Evolutionary conservation across 2,888 invertebrate species (phyloP).

Genomic region (Cylloceria caligata): DNA sequence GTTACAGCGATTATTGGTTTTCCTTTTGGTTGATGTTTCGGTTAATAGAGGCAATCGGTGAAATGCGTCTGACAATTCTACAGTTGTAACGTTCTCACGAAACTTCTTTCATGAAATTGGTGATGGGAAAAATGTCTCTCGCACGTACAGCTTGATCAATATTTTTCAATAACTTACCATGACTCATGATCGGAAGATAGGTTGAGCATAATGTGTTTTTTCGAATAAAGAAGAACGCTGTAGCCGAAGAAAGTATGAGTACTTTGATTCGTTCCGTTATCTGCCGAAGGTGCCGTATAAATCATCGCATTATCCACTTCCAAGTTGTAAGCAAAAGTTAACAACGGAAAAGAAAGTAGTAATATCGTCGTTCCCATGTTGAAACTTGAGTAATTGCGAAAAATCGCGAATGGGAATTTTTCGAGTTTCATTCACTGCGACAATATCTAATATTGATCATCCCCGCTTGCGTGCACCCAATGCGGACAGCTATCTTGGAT

Average conservation of each 20-base stretch:
- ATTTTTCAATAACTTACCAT: slow-evolving; percentile 42
- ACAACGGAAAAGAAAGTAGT: slow-evolving; percentile 34
- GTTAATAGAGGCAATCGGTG: too few relatives aligned
- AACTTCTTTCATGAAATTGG: too few relatives aligned
- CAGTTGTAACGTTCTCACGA: too few relatives aligned
- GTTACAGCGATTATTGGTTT: too few relatives aligned
- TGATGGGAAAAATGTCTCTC: too few relatives aligned
- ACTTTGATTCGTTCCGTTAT: background rate
- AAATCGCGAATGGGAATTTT: background rate
- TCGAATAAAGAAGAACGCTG: slow-evolving; percentile 70
- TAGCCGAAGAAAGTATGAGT: slow-evolving; percentile 75
- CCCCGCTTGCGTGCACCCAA: background rate
- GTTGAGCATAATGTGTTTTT: slow-evolving; percentile 8
- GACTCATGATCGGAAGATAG: slow-evolving; percentile 40
- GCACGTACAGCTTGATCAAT: background rate
- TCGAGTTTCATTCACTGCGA: background rate
- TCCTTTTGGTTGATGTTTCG: too few relatives aligned
- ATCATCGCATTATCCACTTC: slow-evolving; percentile 69
- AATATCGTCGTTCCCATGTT: slow-evolving; percentile 38
- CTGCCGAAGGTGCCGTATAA: slow-evolving; percentile 41
- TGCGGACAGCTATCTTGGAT: background rate
- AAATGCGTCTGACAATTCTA: too few relatives aligned
- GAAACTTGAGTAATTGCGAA: slow-evolving; percentile 5
- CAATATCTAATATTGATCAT: too few relatives aligned
- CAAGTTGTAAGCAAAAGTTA: slow-evolving; percentile 73